phyloP scores from a whole-genome alignment of 2,113 vertebrate genomes.

The Marcusenius ussheri region DNA sequence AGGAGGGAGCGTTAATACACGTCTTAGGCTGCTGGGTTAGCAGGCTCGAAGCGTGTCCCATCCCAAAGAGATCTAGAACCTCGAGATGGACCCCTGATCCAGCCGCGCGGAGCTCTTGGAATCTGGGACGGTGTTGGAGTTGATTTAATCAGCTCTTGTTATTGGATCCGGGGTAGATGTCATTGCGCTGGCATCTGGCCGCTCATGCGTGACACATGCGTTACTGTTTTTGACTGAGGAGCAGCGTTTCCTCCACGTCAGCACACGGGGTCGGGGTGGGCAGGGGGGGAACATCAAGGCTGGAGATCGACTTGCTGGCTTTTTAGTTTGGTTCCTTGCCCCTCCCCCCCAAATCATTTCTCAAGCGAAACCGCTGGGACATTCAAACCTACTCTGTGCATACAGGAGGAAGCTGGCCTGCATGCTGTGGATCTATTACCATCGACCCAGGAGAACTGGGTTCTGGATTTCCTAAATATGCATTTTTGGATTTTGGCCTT shows the following conservation, averaged over 20 bases:
- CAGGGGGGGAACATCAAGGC: not conserved
- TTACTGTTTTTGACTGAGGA: constrained; percentile 40
- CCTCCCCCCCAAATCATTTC: not conserved
- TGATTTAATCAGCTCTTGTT: constrained; percentile 28
- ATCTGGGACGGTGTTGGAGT: constrained; percentile 21
- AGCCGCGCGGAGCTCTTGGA: not conserved
- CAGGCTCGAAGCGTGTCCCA: constrained; percentile 33
- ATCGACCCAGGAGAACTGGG: not conserved
- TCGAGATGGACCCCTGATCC: not conserved
- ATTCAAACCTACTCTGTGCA: not conserved
- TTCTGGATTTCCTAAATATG: not conserved
- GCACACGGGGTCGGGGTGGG: not conserved
- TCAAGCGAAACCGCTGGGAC: not conserved
- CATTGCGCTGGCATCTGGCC: constrained; percentile 42
- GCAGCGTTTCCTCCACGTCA: too few relatives aligned
- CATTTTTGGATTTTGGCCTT: not conserved
- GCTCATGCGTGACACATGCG: constrained; percentile 43
- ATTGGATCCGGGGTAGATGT: constrained; percentile 36
- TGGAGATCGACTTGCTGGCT: not conserved
- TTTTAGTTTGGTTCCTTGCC: not conserved
- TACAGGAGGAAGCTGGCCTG: not conserved
- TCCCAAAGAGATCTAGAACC: constrained; percentile 30
- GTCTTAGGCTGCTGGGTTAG: constrained; percentile 37
- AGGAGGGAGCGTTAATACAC: constrained; percentile 41
- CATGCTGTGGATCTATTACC: not conserved